These are phyloP conservation scores for Listrodromus nycthemerus DNA, from an alignment of 2,888 invertebrate genomes.

Conservation along the genomic window DNA sequence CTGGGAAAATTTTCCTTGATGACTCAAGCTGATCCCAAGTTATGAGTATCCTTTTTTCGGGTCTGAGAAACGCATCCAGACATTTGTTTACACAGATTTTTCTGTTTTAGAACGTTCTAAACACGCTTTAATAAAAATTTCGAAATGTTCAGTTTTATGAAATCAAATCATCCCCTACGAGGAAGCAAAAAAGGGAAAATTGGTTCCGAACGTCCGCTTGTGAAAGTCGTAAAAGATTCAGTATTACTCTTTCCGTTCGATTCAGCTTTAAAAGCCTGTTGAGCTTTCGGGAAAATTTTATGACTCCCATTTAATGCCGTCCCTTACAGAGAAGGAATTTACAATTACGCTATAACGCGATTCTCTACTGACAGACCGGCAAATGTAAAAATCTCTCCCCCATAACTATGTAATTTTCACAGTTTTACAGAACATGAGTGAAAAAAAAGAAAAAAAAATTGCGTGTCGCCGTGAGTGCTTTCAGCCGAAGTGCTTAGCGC, in stretches of 20 bases:
- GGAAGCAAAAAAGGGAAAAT: too few relatives aligned
- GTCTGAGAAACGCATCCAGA: too few relatives aligned
- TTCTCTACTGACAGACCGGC: neutral
- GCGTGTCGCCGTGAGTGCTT: neutral
- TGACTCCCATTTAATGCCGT: neutral
- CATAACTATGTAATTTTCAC: neutral
- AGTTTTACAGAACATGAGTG: neutral
- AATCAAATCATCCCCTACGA: too few relatives aligned
- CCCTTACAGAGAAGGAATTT: neutral
- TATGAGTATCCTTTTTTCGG: too few relatives aligned
- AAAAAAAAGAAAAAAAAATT: neutral
- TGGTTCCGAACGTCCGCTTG: neutral
- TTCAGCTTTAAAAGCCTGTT: neutral
- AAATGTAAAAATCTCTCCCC: neutral
- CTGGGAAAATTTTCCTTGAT: too few relatives aligned
- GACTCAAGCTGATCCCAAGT: too few relatives aligned
- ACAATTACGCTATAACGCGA: neutral
- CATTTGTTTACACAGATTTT: too few relatives aligned
- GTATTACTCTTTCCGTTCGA: neutral
- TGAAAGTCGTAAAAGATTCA: neutral
- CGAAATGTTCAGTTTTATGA: too few relatives aligned
- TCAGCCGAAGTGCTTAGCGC: neutral
- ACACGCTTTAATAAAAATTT: too few relatives aligned
- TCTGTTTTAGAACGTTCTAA: too few relatives aligned
- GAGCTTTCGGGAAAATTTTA: neutral